These are phyloP conservation scores for Xanthia togata DNA, from an alignment of 2,888 invertebrate species.

Conservation along the genomic window DNA sequence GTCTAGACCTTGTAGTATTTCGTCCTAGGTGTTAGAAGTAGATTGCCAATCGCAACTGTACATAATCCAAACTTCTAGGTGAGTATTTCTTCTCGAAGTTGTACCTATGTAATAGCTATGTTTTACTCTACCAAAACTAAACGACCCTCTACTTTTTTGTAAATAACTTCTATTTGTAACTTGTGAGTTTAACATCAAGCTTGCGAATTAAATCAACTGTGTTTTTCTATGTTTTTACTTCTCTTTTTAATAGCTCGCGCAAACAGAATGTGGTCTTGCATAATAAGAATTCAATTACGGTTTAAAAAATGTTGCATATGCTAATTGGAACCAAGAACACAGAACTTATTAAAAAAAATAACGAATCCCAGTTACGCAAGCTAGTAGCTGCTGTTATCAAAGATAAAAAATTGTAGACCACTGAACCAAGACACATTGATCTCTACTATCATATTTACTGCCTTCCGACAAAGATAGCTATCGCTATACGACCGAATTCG, in stretches of 20 bases:
- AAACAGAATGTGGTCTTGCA: constrained; percentile 30
- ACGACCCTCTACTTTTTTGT: constrained; percentile 1
- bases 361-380: background rate
- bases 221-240: constrained; percentile 18
- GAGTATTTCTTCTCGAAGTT: constrained; percentile 32
- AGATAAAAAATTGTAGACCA: background rate
- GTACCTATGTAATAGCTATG: background rate
- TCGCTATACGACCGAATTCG: too few relatives aligned
- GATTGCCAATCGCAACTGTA: constrained; percentile 26
- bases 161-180: constrained; percentile 24
- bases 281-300: background rate
- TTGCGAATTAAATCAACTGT: constrained; percentile 28
- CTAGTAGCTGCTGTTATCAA: background rate
- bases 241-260: constrained; percentile 15
- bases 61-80: constrained; percentile 29
- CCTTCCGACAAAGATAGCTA: too few relatives aligned
- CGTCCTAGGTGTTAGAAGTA: constrained; percentile 26
- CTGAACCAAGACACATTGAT: background rate
- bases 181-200: constrained; percentile 21
- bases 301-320: background rate
- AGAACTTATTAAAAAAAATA: constrained; percentile 4
- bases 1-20: constrained; percentile 29
- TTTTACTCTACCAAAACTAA: constrained; percentile 11
- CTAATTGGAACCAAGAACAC: constrained; percentile 8
- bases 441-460: background rate